phyloP scores from a whole-genome alignment of 2,113 vertebrate species.

The Anoura caudifer region DNA sequence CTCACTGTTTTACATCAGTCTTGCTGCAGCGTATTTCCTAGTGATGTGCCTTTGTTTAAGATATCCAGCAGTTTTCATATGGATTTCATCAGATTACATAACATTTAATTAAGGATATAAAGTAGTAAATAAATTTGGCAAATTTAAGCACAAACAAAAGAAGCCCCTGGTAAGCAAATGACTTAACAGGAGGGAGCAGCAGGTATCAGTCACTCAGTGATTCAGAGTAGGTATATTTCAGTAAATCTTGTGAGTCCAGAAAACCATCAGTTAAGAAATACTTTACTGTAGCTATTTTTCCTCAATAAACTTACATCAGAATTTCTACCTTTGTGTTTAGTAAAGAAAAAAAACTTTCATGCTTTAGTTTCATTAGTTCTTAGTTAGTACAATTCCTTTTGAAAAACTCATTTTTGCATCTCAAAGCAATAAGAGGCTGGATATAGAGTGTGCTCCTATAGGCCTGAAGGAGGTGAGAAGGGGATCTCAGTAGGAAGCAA shows the following conservation, averaged over 20 bases:
- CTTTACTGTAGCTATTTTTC: background rate
- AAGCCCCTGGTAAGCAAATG: background rate
- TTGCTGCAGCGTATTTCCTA: background rate
- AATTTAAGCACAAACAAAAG: background rate
- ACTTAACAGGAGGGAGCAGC: background rate
- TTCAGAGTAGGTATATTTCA: background rate
- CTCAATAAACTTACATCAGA: background rate
- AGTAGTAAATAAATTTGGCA: background rate
- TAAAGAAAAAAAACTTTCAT: background rate
- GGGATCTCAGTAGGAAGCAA: background rate
- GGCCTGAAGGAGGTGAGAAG: background rate
- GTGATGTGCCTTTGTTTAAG: constrained; percentile 4
- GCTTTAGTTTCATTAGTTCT: background rate
- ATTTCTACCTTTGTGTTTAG: background rate
- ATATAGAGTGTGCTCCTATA: fast-evolving
- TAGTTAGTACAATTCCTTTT: background rate
- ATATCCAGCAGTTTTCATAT: background rate
- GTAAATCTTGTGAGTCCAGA: background rate
- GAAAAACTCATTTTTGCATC: background rate
- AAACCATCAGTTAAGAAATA: background rate
- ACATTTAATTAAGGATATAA: background rate
- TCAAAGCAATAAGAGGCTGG: background rate
- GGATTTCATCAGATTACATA: background rate
- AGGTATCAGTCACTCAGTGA: background rate
- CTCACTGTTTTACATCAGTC: background rate